Percentiles rank a stretch among this genome's conserved stretches.
Evolutionary conservation across 1,140 invertebrate species (phyloP).

Genomic region (Drosophila rhopaloa): DNA sequence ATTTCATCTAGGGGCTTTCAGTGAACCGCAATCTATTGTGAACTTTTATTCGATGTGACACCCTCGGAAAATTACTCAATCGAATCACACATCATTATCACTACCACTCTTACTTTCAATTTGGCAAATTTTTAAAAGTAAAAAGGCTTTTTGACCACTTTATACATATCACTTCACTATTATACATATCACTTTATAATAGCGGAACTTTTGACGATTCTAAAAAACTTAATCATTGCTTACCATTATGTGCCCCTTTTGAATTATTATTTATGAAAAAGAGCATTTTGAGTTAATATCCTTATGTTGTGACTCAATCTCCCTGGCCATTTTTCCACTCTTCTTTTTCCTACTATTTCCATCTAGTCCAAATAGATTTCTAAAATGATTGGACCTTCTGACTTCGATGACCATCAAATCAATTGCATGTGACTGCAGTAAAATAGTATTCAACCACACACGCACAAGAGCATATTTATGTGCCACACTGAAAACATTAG

Average conservation of each 20-base stretch:
- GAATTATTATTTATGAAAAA: too few relatives aligned
- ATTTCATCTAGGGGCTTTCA: conserved; percentile 21
- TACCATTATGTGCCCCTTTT: too few relatives aligned
- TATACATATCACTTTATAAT: too few relatives aligned
- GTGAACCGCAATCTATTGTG: conserved; percentile 7
- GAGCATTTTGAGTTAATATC: too few relatives aligned
- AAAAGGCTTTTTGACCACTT: too few relatives aligned
- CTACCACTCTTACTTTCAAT: conserved; percentile 1
- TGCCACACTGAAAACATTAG: background rate
- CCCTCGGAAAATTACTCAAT: conserved; percentile 29
- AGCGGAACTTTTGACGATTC: too few relatives aligned
- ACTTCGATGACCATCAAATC: conserved; percentile 45
- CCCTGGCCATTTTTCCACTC: background rate
- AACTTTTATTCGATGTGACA: conserved; percentile 16
- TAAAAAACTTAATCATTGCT: too few relatives aligned
- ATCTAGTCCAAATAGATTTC: conserved; percentile 15
- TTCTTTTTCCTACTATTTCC: background rate
- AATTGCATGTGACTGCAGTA: conserved; percentile 56
- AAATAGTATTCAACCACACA: conserved; percentile 13
- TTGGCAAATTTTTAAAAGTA: background rate
- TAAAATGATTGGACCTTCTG: conserved; percentile 40
- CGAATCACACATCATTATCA: conserved; percentile 16
- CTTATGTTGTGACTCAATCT: background rate
- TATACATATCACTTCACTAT: too few relatives aligned
- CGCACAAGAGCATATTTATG: conserved; percentile 13